Conservation (phyloP, 2,888 invertebrate species). For the Philopedon plagiatum region DNA sequence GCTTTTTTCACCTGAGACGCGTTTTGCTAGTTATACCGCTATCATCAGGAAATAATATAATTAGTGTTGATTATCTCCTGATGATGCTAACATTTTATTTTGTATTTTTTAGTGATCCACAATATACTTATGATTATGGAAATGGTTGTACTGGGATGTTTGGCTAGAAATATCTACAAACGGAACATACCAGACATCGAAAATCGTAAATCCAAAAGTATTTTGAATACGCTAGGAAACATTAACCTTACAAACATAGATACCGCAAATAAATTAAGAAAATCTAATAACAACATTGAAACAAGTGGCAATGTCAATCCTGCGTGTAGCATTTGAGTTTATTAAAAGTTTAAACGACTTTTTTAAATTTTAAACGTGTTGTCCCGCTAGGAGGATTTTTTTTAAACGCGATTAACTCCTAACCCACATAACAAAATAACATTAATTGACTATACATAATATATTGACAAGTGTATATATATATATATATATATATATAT, state of each 20-base stretch:
- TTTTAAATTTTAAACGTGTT: no score
- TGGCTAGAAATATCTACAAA: slow-evolving; percentile 77
- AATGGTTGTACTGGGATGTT: slow-evolving; percentile 77
- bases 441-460: no score
- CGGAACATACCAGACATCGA: slow-evolving; percentile 13
- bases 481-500: no score
- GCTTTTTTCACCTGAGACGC: no score
- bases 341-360: no score
- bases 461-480: no score
- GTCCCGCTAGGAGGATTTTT: no score
- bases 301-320: not conserved
- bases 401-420: no score
- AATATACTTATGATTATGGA: slow-evolving; percentile 78
- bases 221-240: not conserved
- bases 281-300: not conserved
- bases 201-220: not conserved
- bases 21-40: no score
- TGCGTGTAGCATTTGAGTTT: not conserved
- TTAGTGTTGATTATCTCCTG: no score
- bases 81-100: no score
- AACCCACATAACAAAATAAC: not conserved
- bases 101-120: slow-evolving; percentile 75
- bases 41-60: no score
- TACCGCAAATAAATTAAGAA: not conserved
- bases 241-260: not conserved